Conservation (phyloP, 2,113 vertebrate species). For the Henicopernis longicauda region DNA sequence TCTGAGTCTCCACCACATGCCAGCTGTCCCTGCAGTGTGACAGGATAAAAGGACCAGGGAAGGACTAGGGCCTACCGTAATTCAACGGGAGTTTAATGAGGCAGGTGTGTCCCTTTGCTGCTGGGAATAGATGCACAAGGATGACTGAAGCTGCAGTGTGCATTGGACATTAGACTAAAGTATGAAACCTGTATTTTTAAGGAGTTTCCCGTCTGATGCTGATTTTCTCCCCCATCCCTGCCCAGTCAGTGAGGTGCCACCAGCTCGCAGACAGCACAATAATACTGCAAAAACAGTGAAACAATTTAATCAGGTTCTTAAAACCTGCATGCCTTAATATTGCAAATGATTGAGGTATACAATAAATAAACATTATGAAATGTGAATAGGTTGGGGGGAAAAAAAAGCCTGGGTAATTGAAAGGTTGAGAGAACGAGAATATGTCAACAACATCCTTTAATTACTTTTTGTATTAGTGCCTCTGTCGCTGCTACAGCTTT, state of each 20-base stretch:
- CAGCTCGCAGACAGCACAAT: background rate
- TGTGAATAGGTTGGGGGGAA: fast-evolving
- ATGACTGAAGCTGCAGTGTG: background rate
- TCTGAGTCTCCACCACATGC: background rate
- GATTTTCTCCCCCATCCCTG: background rate
- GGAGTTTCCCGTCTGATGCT: background rate
- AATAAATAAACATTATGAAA: background rate
- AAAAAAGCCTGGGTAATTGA: background rate
- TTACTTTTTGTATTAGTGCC: background rate
- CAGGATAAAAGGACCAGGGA: background rate
- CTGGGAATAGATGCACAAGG: background rate
- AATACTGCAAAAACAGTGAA: background rate
- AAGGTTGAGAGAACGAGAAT: background rate
- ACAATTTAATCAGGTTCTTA: background rate
- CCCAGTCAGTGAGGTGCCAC: background rate
- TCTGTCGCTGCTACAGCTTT: background rate
- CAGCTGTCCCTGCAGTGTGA: background rate
- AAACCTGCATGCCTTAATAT: background rate
- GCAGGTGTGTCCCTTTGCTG: background rate
- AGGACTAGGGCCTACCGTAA: background rate
- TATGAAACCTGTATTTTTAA: background rate
- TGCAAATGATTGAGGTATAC: background rate
- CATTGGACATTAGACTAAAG: background rate
- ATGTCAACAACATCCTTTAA: background rate
- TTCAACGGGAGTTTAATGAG: background rate